A percentile compares a stretch with the other conserved stretches of the same genome.
phyloP scores from a whole-genome alignment of 1,140 invertebrate genomes.

The Hylaeus volcanicus region DNA sequence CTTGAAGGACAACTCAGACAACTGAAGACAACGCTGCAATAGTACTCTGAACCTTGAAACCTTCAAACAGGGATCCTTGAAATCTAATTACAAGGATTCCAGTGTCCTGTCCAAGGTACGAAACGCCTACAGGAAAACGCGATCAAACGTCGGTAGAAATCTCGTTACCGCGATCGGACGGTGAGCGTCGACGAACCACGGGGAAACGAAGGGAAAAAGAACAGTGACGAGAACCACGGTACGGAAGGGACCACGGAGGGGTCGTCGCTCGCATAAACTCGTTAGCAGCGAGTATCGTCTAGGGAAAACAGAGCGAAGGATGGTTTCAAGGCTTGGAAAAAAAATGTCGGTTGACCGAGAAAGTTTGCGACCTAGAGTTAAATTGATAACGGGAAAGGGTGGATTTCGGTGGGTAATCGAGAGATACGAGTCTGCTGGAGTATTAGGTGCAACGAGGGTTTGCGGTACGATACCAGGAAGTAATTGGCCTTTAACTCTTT shows the following conservation, averaged over 20 bases:
- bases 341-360: slow-evolving; percentile 25
- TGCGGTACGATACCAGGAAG: no score
- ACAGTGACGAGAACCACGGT: neutral
- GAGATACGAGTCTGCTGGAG: slow-evolving; percentile 60
- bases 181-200: no score
- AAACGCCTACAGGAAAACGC: neutral
- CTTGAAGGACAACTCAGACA: no score
- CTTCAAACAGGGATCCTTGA: neutral
- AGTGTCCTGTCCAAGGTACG: neutral
- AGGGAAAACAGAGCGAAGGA: neutral
- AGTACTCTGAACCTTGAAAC: no score
- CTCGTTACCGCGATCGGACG: no score
- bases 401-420: slow-evolving; percentile 65
- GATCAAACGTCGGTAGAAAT: neutral
- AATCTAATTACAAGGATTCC: neutral
- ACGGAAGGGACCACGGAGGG: neutral
- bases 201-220: neutral
- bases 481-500: no score
- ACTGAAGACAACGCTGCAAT: no score
- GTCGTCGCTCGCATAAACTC: slow-evolving; percentile 22
- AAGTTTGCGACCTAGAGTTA: slow-evolving; percentile 37
- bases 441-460: no score
- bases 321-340: neutral
- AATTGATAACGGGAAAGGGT: slow-evolving; percentile 60
- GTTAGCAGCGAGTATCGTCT: slow-evolving; percentile 29